Base-by-base conservation (phyloP, 1,140 invertebrate species). In the Pseudomyrmex sp. region DNA sequence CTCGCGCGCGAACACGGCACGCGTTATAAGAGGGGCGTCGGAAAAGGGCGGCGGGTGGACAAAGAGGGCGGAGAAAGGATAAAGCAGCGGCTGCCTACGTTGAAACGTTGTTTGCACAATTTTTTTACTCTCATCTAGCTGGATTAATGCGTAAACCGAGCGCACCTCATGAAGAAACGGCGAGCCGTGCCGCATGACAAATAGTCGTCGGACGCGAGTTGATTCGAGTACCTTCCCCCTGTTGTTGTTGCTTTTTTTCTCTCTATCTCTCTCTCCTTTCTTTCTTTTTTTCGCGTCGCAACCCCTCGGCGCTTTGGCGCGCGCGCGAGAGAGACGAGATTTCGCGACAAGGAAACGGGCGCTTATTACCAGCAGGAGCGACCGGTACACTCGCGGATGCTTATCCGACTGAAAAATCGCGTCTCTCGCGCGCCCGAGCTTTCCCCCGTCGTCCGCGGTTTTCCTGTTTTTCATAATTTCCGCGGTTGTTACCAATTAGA, bases 131-230 rank as follows among this genome's bases (percentile, higher is more conserved):
- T 76, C 85, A 87, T 83, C 79, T 46, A 52, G 26, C 84, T 59
- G 85, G 85, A 87, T 87, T 87, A 87, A 87, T 86, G 85, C 79
- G 85, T 76, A 86, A 86, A 83, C 79, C 85, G 79, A 87, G 85
- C 35, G 35, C 82, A 76, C 58, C 77, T 83, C 44, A 75, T 72
- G 72, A 76, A 87, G 77, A 83, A 86, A 83, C 80, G 84, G 84
- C 85, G 77, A 59, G 46, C 84, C 58, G 70, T 58, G 70, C 65
- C 61, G 84, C 77, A 58, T 87, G 85, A 87, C 85, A 86, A 86
- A 87, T 87, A 82, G 72, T 52, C 58, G 77, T 48, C 68, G 58
- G 20, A 59, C 70, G 48, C 77, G 83, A 75, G 84, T 76, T 87
- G 65, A 77, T 86, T 86, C 84, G 82, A 83, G 59, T 46, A 66